A percentile compares a stretch with the other conserved stretches of the same genome.
Evolutionary conservation across 2,113 vertebrate species (phyloP).

Genomic region (Pteropus alecto): DNA sequence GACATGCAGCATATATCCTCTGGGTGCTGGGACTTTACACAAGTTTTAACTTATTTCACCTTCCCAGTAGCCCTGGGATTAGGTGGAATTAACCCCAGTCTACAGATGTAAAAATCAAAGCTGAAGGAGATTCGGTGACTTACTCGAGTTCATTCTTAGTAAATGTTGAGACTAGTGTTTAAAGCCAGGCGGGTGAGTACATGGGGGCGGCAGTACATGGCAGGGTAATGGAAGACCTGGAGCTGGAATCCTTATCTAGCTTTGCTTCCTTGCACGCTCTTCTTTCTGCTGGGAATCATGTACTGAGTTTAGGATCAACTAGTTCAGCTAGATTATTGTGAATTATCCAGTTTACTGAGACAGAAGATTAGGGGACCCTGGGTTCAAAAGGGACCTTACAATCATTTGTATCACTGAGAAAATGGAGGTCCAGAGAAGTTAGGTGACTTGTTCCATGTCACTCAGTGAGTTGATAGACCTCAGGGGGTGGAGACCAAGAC

Average conservation of each 20-base stretch:
- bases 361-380: neutral
- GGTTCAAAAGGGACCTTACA: neutral
- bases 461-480: neutral
- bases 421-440: neutral
- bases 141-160: neutral
- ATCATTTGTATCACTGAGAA: neutral
- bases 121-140: neutral
- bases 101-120: neutral
- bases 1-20: neutral
- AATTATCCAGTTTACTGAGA: neutral
- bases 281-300: neutral
- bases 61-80: neutral
- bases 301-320: neutral
- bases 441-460: neutral
- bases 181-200: neutral
- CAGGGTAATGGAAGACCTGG: rapidly evolving
- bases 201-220: rapidly evolving
- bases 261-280: neutral
- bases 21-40: neutral
- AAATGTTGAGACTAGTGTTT: neutral
- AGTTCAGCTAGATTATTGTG: neutral
- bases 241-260: neutral
- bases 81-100: neutral
- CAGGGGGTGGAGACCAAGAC: neutral
- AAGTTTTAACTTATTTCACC: neutral